A percentile compares a stretch with the other conserved stretches of the same genome.
These are phyloP conservation scores for Cyprinodon tularosa DNA, from an alignment of 2,113 vertebrate species.

Conservation along the genomic window DNA sequence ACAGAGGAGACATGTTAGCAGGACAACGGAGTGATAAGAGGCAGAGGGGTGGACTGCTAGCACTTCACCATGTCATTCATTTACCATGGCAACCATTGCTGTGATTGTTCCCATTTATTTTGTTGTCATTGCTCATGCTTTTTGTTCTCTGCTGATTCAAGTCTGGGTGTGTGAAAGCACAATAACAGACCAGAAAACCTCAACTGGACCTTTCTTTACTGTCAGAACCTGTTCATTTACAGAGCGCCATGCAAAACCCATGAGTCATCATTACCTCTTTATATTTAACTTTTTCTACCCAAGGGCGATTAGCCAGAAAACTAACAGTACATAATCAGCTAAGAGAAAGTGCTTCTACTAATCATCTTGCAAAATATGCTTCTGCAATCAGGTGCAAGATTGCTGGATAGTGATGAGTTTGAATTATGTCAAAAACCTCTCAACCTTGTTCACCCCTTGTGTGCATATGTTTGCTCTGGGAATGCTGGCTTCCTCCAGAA, in stretches of 20 bases:
- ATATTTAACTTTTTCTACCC: neutral
- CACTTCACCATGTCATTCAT: slow-evolving; percentile 51
- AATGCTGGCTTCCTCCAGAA: neutral
- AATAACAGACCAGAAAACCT: neutral
- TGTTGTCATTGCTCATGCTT: slow-evolving; percentile 25
- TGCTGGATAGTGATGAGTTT: neutral
- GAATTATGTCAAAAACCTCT: neutral
- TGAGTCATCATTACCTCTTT: neutral
- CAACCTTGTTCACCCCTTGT: neutral
- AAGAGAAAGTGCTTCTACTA: neutral
- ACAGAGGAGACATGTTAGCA: neutral
- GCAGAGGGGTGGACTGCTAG: slow-evolving; percentile 32
- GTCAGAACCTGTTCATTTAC: neutral
- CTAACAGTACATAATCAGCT: neutral
- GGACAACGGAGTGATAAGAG: slow-evolving; percentile 1
- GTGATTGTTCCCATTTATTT: slow-evolving; percentile 56
- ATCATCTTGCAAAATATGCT: neutral
- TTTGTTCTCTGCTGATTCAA: slow-evolving; percentile 20
- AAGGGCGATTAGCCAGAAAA: neutral
- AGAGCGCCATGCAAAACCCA: neutral
- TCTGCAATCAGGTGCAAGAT: neutral
- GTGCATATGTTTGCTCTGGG: neutral
- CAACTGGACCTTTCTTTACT: neutral
- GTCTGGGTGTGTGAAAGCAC: neutral
- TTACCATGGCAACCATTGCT: slow-evolving; percentile 74